Base-by-base conservation (phyloP, 2,888 invertebrate species). In the Epinotia ramella region DNA sequence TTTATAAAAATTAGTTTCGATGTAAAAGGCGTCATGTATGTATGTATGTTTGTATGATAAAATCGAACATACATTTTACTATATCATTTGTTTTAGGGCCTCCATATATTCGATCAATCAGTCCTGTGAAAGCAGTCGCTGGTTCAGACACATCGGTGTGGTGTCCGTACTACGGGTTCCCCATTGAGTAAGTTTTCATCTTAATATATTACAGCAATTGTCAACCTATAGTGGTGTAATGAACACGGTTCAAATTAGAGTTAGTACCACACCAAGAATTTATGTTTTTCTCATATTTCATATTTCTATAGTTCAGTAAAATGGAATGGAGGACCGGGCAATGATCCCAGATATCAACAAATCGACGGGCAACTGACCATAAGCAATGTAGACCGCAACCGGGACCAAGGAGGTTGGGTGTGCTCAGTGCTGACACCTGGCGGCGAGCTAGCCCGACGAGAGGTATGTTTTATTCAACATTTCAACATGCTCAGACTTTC, bases 131-230 rank as follows among this genome's bases (percentile, higher is more conserved):
- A 82, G 97, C 97, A 7, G 97, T 98, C 49, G 97, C 98, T 57
- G 97, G 97, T 20, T 95, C 96, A 78, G 96, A 97, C 85, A 95
- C 97, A 78, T 95, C 95, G 76, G 95, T 98, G 78, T 96, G 96
- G 88, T 98, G 98, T 89, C 97, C 97, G 70, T 98, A 97, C 88
- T 97, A 97, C 68, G 98, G 98, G 79, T 97, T 97, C 90, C 98
- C 98, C 53, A 96, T 98, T 81, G 94, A 94, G 94, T 95, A 84
- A 91, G 91, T 69, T 5, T 13, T 13, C 24, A 44, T 44, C 7
- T 9, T 40, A 40, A 40, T 18, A 57, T 7, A 57, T 20, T 16
- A 28, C 6, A 16, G 6, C 16, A 16, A 60, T 28, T 20, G 2
- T 60, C 6, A 57, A 20, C 20, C 11, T 57, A 3, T 28, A 11